Percentiles rank a stretch among this genome's conserved stretches.
Conservation (phyloP, 1,140 invertebrate species). For the Penaeus japonicus region DNA sequence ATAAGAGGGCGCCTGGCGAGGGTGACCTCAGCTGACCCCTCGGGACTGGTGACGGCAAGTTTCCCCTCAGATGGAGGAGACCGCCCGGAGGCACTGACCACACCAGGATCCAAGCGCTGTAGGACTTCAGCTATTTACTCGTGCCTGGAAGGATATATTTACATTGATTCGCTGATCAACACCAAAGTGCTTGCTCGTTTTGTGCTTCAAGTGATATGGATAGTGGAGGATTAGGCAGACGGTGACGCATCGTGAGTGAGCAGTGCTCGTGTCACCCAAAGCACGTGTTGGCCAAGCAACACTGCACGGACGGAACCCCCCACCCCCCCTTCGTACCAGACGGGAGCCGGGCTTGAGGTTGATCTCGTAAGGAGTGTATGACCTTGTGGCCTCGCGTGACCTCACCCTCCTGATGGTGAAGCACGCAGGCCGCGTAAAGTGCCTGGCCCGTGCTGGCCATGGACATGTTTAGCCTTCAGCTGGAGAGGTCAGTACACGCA, state of each 20-base stretch:
- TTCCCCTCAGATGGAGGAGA: no score
- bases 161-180: no score
- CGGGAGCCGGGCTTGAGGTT: constrained; percentile 20
- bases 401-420: constrained; percentile 47
- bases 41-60: no score
- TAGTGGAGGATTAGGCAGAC: no score
- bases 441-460: constrained; percentile 38
- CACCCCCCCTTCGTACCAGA: not conserved
- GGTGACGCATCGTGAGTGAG: not conserved
- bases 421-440: constrained; percentile 20
- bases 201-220: no score
- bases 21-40: no score
- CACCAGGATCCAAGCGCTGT: no score
- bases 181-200: no score
- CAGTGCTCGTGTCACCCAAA: not conserved
- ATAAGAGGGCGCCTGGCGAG: no score
- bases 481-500: constrained; percentile 34
- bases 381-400: not conserved
- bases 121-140: no score
- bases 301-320: not conserved
- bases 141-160: no score
- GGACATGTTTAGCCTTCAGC: constrained; percentile 50
- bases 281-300: not conserved
- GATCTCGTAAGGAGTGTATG: constrained; percentile 3
- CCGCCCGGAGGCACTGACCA: no score